phyloP scores from a whole-genome alignment of 2,113 vertebrate genomes.

The Mohoua ochrocephala region DNA sequence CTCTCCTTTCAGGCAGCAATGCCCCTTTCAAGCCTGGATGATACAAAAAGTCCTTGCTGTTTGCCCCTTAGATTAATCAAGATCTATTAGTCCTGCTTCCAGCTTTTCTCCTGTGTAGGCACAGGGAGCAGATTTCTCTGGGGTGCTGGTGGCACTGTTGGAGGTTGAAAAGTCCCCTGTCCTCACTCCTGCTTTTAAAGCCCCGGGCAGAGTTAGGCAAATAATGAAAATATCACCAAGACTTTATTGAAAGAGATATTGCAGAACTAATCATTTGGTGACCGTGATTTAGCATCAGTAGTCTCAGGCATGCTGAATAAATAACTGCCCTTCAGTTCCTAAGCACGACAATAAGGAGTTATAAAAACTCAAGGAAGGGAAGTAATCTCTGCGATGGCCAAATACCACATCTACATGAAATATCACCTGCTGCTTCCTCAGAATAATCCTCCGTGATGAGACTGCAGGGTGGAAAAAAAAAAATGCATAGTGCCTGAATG shows the following conservation, averaged over 20 bases:
- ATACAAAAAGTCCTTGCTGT: neutral
- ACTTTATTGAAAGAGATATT: neutral
- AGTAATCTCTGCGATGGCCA: neutral
- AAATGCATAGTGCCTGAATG: neutral
- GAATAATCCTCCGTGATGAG: neutral
- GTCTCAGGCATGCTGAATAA: neutral
- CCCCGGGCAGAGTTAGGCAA: neutral
- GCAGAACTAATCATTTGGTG: neutral
- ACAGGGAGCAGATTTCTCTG: neutral
- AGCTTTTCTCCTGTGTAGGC: neutral
- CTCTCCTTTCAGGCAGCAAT: neutral
- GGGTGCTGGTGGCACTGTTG: neutral
- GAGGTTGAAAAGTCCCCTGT: neutral
- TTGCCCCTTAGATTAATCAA: neutral
- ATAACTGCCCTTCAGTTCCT: neutral
- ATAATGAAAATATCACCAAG: neutral
- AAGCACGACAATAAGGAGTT: neutral
- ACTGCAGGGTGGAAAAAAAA: neutral
- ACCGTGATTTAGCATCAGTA: neutral
- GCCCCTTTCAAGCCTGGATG: neutral
- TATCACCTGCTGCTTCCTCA: neutral
- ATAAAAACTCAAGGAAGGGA: neutral
- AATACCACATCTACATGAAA: neutral
- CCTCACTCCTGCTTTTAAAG: neutral
- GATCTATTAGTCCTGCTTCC: neutral